These are phyloP conservation scores for Molossus alvarezi DNA, from an alignment of 2,797 vertebrate genomes.

Conservation along the genomic window DNA sequence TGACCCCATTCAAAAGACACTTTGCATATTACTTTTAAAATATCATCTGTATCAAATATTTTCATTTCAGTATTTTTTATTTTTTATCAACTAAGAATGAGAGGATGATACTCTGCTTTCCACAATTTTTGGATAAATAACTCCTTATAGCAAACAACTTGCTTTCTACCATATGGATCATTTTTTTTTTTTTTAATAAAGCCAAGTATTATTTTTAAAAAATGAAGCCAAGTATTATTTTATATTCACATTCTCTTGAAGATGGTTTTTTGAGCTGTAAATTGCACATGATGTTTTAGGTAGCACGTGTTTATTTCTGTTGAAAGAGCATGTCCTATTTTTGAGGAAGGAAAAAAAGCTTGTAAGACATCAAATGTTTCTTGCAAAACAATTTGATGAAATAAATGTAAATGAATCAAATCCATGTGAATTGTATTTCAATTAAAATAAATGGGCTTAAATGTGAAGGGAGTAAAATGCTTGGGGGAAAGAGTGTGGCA, in stretches of 20 bases:
- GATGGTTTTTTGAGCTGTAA: conserved; percentile 53
- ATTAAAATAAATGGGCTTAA: conserved; percentile 75
- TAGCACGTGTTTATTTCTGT: conserved; percentile 72
- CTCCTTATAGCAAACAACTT: conserved; percentile 33
- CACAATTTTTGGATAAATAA: conserved; percentile 6
- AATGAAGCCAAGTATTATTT: not conserved
- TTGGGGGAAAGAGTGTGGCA: conserved; percentile 70
- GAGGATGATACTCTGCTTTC: not conserved
- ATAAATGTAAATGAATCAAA: conserved; percentile 85
- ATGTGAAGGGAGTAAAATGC: conserved; percentile 68
- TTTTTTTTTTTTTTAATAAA: not conserved
- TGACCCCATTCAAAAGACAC: not conserved
- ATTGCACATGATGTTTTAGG: conserved; percentile 70
- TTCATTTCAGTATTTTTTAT: conserved; percentile 27
- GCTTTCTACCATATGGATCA: not conserved
- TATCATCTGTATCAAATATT: not conserved
- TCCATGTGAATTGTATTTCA: conserved; percentile 83
- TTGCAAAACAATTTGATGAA: conserved; percentile 85
- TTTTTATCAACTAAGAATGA: conserved; percentile 2
- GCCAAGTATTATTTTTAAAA: not conserved
- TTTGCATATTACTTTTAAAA: not conserved
- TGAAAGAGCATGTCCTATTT: conserved; percentile 81
- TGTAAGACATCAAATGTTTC: conserved; percentile 84
- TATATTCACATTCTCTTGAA: conserved; percentile 36
- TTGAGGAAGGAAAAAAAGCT: conserved; percentile 71